Evolutionary conservation across 2,797 vertebrate species (phyloP), one percentile per base, ranked within the genome.

Genomic region (Cygnus olor): DNA sequence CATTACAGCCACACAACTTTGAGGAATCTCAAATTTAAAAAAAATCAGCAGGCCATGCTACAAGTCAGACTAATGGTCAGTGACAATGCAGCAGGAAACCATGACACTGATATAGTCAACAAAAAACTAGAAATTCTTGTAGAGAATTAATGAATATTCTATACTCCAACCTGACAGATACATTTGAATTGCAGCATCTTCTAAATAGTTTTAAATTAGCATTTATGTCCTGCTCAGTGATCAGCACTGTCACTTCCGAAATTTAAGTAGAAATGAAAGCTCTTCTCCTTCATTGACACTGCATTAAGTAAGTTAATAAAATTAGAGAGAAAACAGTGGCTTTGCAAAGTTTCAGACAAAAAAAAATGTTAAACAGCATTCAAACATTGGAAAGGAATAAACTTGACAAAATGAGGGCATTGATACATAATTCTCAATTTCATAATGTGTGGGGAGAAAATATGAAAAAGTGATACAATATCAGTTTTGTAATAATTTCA

Each of bases 371-470:
- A 58, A 51, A 7, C 9, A 54, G 38, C 7, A 30, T 57, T 45
- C 5, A 1, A 74, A 85, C 3, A 38, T 6, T 11, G 16, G 25
- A 74, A 68, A 73, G 71, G 17, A 65, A 19, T 7, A 73, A 92
- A 79, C 8, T 7, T 58, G 14, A 45, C 38, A 87, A 49, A 86
- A 40, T 34, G 5, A 69, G 10, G n/a, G 66, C 2, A 14, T 2
- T 3, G 7, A 61, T 11, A 79, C 3, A 0, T 24, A n/a, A 36
- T 85, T 90, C 20, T 14, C 16, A 49, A 36, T 45, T 90, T 69
- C 1, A 0, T 14, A 64, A 12, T 3, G 34, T 6, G 9, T 0
- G 1, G 6, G 3, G 16, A 24, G 34, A 76, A 27, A 58, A 40
- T 53, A 53, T 0, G 1, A 72, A 73, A 84, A 42, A 13, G 10